Base-by-base conservation (phyloP, 1,140 invertebrate genomes). In the Neuroterus valhalla region DNA sequence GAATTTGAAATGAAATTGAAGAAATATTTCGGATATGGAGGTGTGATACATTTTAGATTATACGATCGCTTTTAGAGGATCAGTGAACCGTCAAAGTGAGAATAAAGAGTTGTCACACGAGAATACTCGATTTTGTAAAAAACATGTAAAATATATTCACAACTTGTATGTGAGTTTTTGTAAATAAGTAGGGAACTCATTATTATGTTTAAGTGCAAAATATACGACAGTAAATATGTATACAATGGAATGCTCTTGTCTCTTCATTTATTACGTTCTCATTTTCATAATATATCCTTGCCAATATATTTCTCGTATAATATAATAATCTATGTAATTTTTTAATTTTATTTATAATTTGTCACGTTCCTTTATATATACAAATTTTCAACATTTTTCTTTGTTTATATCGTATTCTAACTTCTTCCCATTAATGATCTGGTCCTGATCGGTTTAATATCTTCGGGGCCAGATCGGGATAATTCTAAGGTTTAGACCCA, bases 131-230 rank as follows among this genome's bases (percentile, higher is more conserved):
- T 84, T 83, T 85, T 85, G 79, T 84, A 84, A 84, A n/a, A 81
- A 84, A 84, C n/a, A 75, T 82, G 79, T 85, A 83, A 79, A 68
- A 80, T 81, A 79, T 46, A 79, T 74, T 75, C 70, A 72, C 70
- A 68, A 80, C 67, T 52, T 78, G 68, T 75, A 72, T 78, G 68
- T 75, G 70, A 78, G 66, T 81, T 76, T 79, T 50, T 84, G 85
- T 86, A 88, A 86, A 88, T 87, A 88, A 83, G 79, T 85, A 87
- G 82, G 74, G 81, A 84, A 83, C 78, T 75, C 74, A 26, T 78
- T 75, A 74, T 75, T 80, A 76, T 76, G 72, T 75, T 75, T 78
- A 79, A 71, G 71, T 42, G 66, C 75, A 71, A 83, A 84, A 85
- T 81, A 85, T 78, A 85, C 77, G 45, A 79, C 74, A 70, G 75